Conservation (phyloP, 1,140 invertebrate species). For the Zaprionus camerounensis region DNA sequence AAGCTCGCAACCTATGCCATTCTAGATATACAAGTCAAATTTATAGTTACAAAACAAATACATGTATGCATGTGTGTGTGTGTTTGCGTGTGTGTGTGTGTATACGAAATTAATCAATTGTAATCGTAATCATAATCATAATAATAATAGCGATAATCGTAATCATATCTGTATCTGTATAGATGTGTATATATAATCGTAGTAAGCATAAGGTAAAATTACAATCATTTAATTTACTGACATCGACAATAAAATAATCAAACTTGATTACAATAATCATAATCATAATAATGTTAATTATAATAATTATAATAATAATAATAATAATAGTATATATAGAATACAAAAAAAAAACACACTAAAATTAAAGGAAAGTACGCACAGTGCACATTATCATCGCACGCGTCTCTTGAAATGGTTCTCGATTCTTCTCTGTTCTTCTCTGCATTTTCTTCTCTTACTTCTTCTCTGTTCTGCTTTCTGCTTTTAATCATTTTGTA, state of each 20-base stretch:
- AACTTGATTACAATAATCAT: slow-evolving; percentile 30
- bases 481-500: background rate
- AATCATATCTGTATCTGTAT: slow-evolving; percentile 23
- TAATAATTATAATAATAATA: slow-evolving; percentile 12
- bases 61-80: slow-evolving; percentile 1
- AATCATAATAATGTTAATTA: slow-evolving; percentile 29
- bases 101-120: background rate
- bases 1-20: slow-evolving; percentile 27
- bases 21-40: background rate
- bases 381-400: slow-evolving; percentile 40
- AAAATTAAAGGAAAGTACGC: slow-evolving; percentile 75
- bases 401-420: slow-evolving; percentile 43
- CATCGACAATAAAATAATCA: slow-evolving; percentile 19
- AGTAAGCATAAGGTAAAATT: slow-evolving; percentile 37
- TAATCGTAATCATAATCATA: slow-evolving; percentile 39
- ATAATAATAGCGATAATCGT: slow-evolving; percentile 40
- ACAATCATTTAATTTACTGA: slow-evolving; percentile 39
- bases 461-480: slow-evolving; percentile 10
- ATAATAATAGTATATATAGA: slow-evolving; percentile 10
- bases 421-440: slow-evolving; percentile 19
- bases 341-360: slow-evolving; percentile 51
- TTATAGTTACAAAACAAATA: slow-evolving; percentile 37
- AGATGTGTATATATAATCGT: background rate
- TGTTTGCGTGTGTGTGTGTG: slow-evolving; percentile 2
- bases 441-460: background rate